Conservation (phyloP, 2,113 vertebrate species). For the Jaculus jaculus region DNA sequence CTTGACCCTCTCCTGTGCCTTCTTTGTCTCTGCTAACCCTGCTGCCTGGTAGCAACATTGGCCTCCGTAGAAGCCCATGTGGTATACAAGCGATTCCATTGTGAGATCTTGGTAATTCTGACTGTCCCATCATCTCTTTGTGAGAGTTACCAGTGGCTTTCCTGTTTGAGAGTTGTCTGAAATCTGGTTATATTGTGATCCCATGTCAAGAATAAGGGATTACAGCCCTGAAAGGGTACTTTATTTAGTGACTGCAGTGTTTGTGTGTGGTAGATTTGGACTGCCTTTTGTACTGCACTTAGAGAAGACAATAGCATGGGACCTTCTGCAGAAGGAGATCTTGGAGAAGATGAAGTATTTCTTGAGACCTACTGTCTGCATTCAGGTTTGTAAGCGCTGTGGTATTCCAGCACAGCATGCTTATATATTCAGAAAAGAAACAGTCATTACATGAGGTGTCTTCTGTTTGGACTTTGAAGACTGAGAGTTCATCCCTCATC, state of each 20-base stretch:
- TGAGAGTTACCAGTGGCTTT: background rate
- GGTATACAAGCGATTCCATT: background rate
- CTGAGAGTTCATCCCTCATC: background rate
- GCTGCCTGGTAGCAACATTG: background rate
- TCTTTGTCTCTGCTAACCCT: background rate
- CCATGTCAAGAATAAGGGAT: background rate
- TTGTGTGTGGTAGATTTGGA: constrained; percentile 89
- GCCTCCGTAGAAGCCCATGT: background rate
- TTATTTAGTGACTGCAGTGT: background rate
- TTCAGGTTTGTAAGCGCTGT: constrained; percentile 89
- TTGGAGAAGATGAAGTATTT: constrained; percentile 99
- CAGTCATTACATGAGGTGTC: background rate
- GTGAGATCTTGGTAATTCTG: constrained; percentile 11
- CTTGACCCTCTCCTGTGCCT: background rate
- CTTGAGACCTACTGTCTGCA: constrained; percentile 93
- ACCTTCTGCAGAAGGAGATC: constrained; percentile 96
- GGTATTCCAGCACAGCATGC: background rate
- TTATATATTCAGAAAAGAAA: background rate
- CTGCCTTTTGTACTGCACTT: constrained; percentile 96
- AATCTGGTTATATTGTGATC: constrained; percentile 1
- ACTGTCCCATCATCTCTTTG: background rate
- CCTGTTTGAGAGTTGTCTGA: background rate
- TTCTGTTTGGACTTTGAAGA: constrained; percentile 1
- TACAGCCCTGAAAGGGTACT: background rate
- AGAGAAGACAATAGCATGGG: constrained; percentile 96